Evolutionary conservation across 2,113 vertebrate genomes (phyloP), one percentile per base, ranked within the genome.

Genomic region (Catharus fuscescens): DNA sequence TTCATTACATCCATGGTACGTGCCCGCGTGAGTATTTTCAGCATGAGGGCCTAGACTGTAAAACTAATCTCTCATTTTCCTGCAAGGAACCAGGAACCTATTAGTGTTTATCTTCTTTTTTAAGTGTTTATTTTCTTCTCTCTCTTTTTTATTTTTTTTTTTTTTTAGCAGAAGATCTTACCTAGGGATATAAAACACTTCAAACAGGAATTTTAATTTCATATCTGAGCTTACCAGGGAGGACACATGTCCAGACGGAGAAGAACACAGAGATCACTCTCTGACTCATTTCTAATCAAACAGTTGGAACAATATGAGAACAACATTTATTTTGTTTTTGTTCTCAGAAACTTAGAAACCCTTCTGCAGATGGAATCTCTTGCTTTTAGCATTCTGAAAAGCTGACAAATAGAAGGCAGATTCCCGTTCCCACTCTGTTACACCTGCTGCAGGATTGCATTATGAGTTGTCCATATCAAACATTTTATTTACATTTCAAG

Each of bases 351-450:
- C 70, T 85, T 36, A 88, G 45, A 84, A 90, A 89, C 32, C 73
- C 62, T 61, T 77, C 83, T 89, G 86, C 88, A 94, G 59, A 96
- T 95, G 86, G 91, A 87, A 83, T 53, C 59, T 64, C 78, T 69
- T 64, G 31, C 59, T 90, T 60, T 71, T 36, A 81, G 65, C 62
- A 77, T 44, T 88, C 60, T 59, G 65, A 78, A 92, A 78, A 47
- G 38, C 80, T 84, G 47, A 77, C 54, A 69, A 79, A 73, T 23
- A 67, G n/a, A 74, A 61, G 65, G 40, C 52, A 64, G 76, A 82
- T 29, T 64, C 61, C 17, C 44, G 31, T 67, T n/a, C 31, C 17
- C 29, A 4, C 36, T 93, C 56, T 60, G 31, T 53, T 45, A 85
- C 70, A 79, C 74, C 79, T 90, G 12, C 25, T 84, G 44, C 48